Base-by-base conservation (phyloP, 2,113 vertebrate species). In the Neogale vison region DNA sequence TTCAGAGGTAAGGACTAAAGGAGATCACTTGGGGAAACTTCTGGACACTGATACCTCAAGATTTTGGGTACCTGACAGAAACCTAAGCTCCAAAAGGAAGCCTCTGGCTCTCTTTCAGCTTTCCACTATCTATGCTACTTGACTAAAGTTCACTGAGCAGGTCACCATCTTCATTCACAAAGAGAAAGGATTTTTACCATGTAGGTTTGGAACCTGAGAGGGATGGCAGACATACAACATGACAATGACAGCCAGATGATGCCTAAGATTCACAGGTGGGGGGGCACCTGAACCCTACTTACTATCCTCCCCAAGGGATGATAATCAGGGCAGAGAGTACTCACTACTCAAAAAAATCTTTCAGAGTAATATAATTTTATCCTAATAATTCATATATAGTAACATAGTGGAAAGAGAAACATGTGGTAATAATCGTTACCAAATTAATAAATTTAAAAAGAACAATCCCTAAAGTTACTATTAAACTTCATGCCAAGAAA, bases 51-150 rank as follows among this genome's bases (percentile, higher is more conserved):
- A 52, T 67, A 84, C 59, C 11, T 79, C 69, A 87, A 36, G 18
- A 95, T 81, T 95, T 77, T 57, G 77, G 89, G 18, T 14, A 57
- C 31, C 34, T 87, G 47, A 36, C 26, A 95, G 76, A 96, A 95
- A 86, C 34, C 3, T 88, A 26, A 96, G 77, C 17, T 92, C 88
- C 13, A 86, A 45, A 72, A 69, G 10, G 34, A 95, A 91, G 86
- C 12, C 47, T 11, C 29, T 34, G 20, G 55, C 23, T 14, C 18
- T 4, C 90, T 83, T 45, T 63, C 65, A 65, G 47, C 23, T 20
- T 89, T 94, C 87, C n/a, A 71, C 63, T 82, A 47, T 42, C 65
- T 61, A 61, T 29, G 26, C 50, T 72, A 63, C 26, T 57, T 87
- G 42, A 80, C 65, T 71, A 83, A 52, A 72, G 67, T 20, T 57